These are phyloP conservation scores for Drosophila rubida DNA, from an alignment of 2,888 invertebrate genomes.

Conservation along the genomic window DNA sequence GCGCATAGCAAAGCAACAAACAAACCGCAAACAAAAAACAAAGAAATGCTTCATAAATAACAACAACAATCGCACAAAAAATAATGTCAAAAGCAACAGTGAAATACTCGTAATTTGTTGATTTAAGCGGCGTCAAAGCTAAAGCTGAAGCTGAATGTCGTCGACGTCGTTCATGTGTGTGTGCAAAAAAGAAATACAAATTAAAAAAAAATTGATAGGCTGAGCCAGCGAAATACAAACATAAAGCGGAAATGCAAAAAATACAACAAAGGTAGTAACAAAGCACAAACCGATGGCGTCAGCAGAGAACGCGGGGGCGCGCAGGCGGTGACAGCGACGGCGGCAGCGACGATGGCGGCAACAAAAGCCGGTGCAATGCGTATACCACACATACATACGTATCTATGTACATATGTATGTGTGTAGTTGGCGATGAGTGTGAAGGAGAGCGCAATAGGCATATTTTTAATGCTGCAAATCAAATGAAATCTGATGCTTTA, in stretches of 20 bases:
- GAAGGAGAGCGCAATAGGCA: conserved; percentile 9
- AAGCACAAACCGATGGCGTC: conserved; percentile 53
- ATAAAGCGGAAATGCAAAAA: conserved; percentile 73
- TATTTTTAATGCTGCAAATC: conserved; percentile 51
- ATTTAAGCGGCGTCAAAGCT: conserved; percentile 52
- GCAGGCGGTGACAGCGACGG: conserved; percentile 19
- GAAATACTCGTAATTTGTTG: conserved; percentile 60
- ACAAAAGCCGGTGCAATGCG: conserved; percentile 76
- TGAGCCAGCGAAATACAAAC: conserved; percentile 64
- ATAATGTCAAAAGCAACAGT: conserved; percentile 49
- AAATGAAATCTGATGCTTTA: conserved; percentile 71
- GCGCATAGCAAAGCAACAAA: conserved; percentile 43
- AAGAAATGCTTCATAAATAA: conserved; percentile 18
- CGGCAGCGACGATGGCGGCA: conserved; percentile 51
- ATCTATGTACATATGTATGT: not conserved
- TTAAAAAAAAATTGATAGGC: conserved; percentile 60
- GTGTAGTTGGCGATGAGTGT: conserved; percentile 4
- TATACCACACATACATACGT: conserved; percentile 30
- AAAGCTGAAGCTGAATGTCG: conserved; percentile 1
- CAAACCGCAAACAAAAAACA: conserved; percentile 34
- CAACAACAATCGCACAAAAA: conserved; percentile 35
- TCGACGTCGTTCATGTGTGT: conserved; percentile 41
- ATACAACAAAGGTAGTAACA: conserved; percentile 70
- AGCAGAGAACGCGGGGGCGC: conserved; percentile 47
- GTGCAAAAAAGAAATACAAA: conserved; percentile 57